Base-by-base conservation (phyloP, 2,888 invertebrate species). In the Sepioteuthis lessoniana region DNA sequence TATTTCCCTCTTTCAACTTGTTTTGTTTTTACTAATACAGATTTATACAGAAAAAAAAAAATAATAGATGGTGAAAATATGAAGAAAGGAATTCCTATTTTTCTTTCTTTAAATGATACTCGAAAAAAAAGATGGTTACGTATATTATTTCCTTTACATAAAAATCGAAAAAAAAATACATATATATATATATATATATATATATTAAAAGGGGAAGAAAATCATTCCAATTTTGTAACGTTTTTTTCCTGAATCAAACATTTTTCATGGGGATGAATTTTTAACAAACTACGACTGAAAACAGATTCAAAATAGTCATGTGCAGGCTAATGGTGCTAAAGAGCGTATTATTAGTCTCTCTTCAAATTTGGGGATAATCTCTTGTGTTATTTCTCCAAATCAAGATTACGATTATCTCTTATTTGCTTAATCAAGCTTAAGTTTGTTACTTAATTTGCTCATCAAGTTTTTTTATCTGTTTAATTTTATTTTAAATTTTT, bases 151-250 rank as follows among this genome's bases (percentile, higher is more conserved):
- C 76, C 7, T 76, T 76, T 76, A n/a, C 76, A 76, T 76, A 76
- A 76, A 76, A 76, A 35, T 76, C 8, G n/a, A 76, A n/a, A n/a
- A 19, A 55, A 42, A 42, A 42, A 42, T n/a, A n/a, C n/a, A n/a
- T n/a, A n/a, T n/a, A n/a, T n/a, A n/a, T n/a, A 42, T 42, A 42
- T 42, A 42, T 25, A 55, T 50, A 55, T 25, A n/a, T 13, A n/a
- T 76, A 76, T 76, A 76, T 76, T 76, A 35, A 76, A 76, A 76
- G 76, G 76, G n/a, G n/a, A 76, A 16, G n/a, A n/a, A 76, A 76
- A 76, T 35, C 76, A 76, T 76, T 76, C 76, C 76, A 76, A n/a
- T 76, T 55, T 76, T 76, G n/a, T 76, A 76, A n/a, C 76, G n/a
- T 76, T 76, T 76, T 60, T 76, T 76, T 35, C 76, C n/a, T n/a